Percentiles rank a stretch among this genome's conserved stretches.
Evolutionary conservation across 2,797 vertebrate genomes (phyloP).

Genomic region (Tympanoctomys barrerae): DNA sequence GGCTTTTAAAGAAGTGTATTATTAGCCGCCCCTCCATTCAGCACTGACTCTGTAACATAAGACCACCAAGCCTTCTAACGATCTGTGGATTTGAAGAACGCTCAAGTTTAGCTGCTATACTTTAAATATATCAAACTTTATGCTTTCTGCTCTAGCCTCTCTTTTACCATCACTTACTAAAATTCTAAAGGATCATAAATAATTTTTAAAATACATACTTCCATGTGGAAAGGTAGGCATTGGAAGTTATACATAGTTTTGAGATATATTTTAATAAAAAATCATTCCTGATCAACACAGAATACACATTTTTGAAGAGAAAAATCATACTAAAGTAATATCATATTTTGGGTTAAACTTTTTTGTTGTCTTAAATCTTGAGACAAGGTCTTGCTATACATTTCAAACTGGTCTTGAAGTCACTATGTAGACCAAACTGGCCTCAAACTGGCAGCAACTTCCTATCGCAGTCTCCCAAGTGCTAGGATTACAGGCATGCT

Average conservation of each 20-base stretch:
- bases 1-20: not conserved
- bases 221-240: not conserved
- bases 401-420: not conserved
- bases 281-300: not conserved
- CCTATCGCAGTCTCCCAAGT: not conserved
- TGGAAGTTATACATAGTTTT: conserved; percentile 15
- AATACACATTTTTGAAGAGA: not conserved
- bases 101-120: not conserved
- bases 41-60: not conserved
- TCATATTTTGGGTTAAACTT: not conserved
- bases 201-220: not conserved
- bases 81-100: not conserved
- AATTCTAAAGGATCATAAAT: conserved; percentile 42
- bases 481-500: not conserved
- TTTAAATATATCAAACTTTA: conserved; percentile 44
- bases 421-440: not conserved
- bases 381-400: not conserved
- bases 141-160: not conserved
- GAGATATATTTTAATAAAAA: conserved; percentile 61
- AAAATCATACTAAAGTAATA: conserved; percentile 24
- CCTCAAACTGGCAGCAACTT: not conserved
- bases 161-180: not conserved
- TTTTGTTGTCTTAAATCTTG: not conserved
- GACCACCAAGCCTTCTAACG: not conserved
- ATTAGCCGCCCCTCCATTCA: not conserved